Conservation (phyloP, 1,140 invertebrate species). For the Cotesia vestalis region DNA sequence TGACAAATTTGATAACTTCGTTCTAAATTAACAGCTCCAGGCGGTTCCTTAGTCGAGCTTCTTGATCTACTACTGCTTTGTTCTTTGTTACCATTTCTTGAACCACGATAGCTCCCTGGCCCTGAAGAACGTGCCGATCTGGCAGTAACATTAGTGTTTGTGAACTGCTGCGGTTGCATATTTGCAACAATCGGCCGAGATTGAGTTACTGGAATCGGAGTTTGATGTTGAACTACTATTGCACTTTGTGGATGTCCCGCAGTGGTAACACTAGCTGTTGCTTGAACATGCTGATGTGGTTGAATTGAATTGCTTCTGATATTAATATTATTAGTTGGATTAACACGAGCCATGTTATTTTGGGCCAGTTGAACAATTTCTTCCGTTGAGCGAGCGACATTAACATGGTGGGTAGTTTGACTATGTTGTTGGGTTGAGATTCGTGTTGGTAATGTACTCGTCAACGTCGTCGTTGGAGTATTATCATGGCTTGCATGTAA, state of each 20-base stretch:
- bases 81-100: conserved; percentile 60
- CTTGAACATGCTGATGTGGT: conserved; percentile 29
- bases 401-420: conserved; percentile 45
- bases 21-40: conserved; percentile 89
- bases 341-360: conserved; percentile 22
- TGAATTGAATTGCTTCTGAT: conserved; percentile 29
- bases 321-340: conserved; percentile 27
- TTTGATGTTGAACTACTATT: conserved; percentile 58
- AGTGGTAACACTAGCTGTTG: conserved; percentile 56
- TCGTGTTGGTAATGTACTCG: conserved; percentile 47
- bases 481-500: conserved; percentile 57
- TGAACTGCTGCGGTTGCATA: conserved; percentile 63
- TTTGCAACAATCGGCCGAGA: conserved; percentile 57
- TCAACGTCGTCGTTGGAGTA: conserved; percentile 39
- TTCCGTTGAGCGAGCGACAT: conserved; percentile 53
- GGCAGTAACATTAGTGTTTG: conserved; percentile 45
- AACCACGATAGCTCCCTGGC: conserved; percentile 62
- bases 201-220: conserved; percentile 45
- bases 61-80: conserved; percentile 62
- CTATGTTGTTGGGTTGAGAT: conserved; percentile 49
- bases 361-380: conserved; percentile 52
- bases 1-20: conserved; percentile 96
- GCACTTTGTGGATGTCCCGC: conserved; percentile 49
- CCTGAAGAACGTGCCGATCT: conserved; percentile 66
- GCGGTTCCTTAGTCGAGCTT: conserved; percentile 77